Evolutionary conservation across 2,797 vertebrate genomes (phyloP).

Genomic region (Glossophaga mutica): DNA sequence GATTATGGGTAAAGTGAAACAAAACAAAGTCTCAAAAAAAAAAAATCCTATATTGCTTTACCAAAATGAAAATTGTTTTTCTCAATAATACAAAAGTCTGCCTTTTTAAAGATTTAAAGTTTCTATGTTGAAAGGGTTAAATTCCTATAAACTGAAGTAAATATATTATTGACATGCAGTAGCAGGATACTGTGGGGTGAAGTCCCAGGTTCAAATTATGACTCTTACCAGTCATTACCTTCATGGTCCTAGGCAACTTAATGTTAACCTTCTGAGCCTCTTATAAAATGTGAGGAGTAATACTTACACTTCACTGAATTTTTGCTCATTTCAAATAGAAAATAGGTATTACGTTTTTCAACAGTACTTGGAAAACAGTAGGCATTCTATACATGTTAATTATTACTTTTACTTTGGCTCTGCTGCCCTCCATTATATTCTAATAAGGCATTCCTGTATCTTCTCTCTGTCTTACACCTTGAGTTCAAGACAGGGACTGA

Average conservation of each 20-base stretch:
- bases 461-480: constrained; percentile 42
- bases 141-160: background rate
- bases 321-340: constrained; percentile 28
- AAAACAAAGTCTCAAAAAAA: background rate
- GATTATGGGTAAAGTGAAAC: background rate
- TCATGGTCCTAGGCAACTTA: background rate
- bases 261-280: constrained; percentile 1
- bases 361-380: constrained; percentile 33
- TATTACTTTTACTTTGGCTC: background rate
- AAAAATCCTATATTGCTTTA: background rate
- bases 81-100: background rate
- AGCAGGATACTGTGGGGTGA: background rate
- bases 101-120: background rate
- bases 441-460: constrained; percentile 29
- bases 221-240: background rate
- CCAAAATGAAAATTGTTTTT: background rate
- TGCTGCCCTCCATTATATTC: background rate
- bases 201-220: background rate
- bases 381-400: background rate
- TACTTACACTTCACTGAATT: background rate
- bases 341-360: constrained; percentile 22
- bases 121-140: constrained; percentile 5
- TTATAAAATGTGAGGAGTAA: background rate
- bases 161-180: background rate
- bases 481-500: constrained; percentile 45